Base-by-base conservation (phyloP, 2,797 vertebrate species). In the Sibirionetta formosa region DNA sequence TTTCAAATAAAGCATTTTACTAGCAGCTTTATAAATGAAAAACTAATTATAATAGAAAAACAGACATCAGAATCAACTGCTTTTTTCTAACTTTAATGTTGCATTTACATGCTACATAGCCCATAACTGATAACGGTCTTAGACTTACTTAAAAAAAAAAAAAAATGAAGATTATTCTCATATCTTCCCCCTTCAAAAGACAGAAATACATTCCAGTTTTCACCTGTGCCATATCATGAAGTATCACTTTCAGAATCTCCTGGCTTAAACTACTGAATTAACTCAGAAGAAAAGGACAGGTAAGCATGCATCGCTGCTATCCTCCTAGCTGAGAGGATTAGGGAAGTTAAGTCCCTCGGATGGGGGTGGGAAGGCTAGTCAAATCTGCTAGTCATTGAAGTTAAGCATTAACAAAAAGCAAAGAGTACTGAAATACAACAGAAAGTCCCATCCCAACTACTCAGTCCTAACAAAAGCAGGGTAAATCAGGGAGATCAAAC, bases 381-480 rank as follows among this genome's bases (percentile, higher is more conserved):
- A 72, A 48, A 73, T 73, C 27, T 50, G n/a, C 7, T 42, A 35
- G 20, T 38, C 73, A n/a, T 1, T 58, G 0, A 71, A 88, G 70
- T 76, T 82, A 90, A 93, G 58, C 42, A 94, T 79, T 77, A 95
- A 92, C 40, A 76, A 72, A 69, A 89, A 82, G 2, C 44, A 76
- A 23, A 70, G 29, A 36, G 8, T 24, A 86, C 7, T 29, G 26
- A 88, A 76, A 18, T 72, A 19, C 35, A 76, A 57, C 26, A 57
- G 20, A 4, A 82, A 80, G 29, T 42, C 29, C 33, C 14, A 71
- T 18, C 33, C 51, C 78, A 73, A 54, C 44, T 53, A 70, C 27
- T 48, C 54, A 48, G 31, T n/a, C 35, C 3, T 80, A 48, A 70
- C 44, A 92, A 63, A 14, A 71, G 22, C 35, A 60, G 18, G 56